phyloP scores from a whole-genome alignment of 2,888 invertebrate species.

The Tuta absoluta region DNA sequence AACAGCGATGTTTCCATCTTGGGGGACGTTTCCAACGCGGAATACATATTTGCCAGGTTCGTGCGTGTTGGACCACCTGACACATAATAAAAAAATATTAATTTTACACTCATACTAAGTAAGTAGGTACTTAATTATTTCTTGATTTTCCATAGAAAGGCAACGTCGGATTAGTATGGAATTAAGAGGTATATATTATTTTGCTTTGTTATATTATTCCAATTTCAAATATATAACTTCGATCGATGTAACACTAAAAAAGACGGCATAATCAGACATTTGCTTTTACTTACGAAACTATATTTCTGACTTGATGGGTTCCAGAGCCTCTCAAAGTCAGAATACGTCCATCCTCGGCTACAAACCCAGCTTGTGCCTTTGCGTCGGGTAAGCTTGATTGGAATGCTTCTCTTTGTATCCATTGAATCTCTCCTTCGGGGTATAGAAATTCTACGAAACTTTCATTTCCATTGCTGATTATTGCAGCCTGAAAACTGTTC shows the following conservation, averaged over 20 bases:
- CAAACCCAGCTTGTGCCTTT: constrained; percentile 95
- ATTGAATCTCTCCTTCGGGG: constrained; percentile 93
- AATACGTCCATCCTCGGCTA: constrained; percentile 89
- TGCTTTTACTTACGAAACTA: constrained; percentile 84
- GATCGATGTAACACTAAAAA: too few relatives aligned
- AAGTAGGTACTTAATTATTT: too few relatives aligned
- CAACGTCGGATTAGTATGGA: too few relatives aligned
- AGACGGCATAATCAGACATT: not conserved
- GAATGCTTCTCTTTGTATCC: constrained; percentile 91
- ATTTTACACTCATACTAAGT: too few relatives aligned
- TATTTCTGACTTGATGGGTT: constrained; percentile 91
- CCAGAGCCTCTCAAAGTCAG: constrained; percentile 93
- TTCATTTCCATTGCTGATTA: constrained; percentile 87
- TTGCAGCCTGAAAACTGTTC: constrained; percentile 91
- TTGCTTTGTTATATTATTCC: too few relatives aligned
- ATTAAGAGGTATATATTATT: too few relatives aligned
- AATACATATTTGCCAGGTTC: constrained; percentile 93
- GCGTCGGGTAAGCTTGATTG: constrained; percentile 92
- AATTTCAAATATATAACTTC: too few relatives aligned
- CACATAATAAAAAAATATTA: constrained; percentile 41
- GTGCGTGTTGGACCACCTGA: constrained; percentile 92
- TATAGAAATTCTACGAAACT: constrained; percentile 94
- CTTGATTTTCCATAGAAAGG: too few relatives aligned
- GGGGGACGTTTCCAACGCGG: constrained; percentile 87
- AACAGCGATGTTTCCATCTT: constrained; percentile 82